phyloP scores from a whole-genome alignment of 2,113 vertebrate species.

The Dicerorhinus sumatrensis region DNA sequence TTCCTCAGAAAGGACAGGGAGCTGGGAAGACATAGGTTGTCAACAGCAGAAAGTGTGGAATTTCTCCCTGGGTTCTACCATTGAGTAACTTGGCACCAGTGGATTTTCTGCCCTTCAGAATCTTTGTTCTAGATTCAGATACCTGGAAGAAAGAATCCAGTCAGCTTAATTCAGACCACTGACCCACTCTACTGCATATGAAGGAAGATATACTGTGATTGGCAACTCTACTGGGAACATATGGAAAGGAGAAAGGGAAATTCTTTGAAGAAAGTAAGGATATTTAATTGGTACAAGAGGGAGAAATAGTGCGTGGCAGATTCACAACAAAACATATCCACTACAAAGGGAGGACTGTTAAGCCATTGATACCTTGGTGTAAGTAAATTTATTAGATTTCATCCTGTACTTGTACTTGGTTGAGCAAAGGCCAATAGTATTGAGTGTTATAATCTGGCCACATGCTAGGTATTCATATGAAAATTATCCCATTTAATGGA shows the following conservation, averaged over 20 bases:
- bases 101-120: neutral
- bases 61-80: neutral
- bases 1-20: neutral
- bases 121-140: neutral
- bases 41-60: neutral
- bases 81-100: neutral
- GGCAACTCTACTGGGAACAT: neutral
- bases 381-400: neutral
- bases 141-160: neutral
- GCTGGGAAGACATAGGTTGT: neutral
- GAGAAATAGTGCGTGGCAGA: neutral
- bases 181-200: no score
- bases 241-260: neutral
- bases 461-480: neutral
- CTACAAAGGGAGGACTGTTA: neutral
- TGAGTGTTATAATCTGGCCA: neutral
- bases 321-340: neutral
- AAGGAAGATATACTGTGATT: neutral
- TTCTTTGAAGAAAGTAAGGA: neutral
- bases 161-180: neutral
- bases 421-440: neutral
- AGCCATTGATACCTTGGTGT: neutral
- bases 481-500: neutral
- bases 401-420: neutral
- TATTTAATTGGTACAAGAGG: neutral